Evolutionary conservation across 2,113 vertebrate genomes (phyloP).

Genomic region (Henicopernis longicauda): DNA sequence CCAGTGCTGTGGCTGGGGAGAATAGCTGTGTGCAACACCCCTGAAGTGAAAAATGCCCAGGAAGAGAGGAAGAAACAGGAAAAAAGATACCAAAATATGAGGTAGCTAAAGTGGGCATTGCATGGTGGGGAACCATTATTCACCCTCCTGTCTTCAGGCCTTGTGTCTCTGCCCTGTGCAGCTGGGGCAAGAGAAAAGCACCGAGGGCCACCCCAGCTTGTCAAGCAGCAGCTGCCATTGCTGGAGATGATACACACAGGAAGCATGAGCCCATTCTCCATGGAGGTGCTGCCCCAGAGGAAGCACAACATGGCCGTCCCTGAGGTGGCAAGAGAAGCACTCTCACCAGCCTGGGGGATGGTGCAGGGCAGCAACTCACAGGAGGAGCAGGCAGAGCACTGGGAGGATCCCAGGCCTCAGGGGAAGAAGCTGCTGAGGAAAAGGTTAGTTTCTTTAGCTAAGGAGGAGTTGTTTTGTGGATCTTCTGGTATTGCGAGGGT

Average conservation of each 20-base stretch:
- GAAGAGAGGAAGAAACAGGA: neutral
- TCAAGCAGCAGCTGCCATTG: neutral
- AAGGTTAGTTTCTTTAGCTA: no score
- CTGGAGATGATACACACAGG: neutral
- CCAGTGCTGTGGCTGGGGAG: neutral
- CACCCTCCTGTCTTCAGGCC: neutral
- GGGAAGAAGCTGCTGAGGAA: no score
- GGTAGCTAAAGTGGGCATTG: neutral
- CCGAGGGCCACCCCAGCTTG: fast-evolving
- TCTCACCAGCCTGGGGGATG: neutral
- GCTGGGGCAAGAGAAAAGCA: neutral
- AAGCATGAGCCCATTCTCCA: neutral
- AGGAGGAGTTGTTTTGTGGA: no score
- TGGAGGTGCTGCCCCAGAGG: neutral
- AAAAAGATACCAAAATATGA: neutral
- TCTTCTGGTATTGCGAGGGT: no score
- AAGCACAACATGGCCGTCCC: neutral
- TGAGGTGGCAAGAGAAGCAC: fast-evolving
- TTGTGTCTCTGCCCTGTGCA: neutral
- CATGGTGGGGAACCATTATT: neutral
- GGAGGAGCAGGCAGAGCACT: neutral
- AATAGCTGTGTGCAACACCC: neutral
- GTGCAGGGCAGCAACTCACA: neutral
- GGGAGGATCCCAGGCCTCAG: neutral
- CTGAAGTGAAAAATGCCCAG: neutral